Base-by-base conservation (phyloP, 2,113 vertebrate species). In the Morone chrysops region DNA sequence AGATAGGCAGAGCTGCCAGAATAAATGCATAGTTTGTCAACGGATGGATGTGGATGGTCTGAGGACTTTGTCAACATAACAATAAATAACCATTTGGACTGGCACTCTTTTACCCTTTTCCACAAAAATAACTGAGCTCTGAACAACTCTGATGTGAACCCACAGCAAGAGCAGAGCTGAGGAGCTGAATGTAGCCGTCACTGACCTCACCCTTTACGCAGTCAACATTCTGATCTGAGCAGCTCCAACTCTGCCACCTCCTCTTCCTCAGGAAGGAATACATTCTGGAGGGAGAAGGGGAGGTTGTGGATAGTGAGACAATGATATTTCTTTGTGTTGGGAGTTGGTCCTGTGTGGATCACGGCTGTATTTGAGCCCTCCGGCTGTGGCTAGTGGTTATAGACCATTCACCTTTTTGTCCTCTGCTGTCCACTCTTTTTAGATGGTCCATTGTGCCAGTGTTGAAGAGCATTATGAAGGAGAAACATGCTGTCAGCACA, bases 211-310 rank as follows among this genome's bases (percentile, higher is more conserved):
- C 53, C 63, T 68, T 68, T 69, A 38, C 18, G 14, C 36, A 57
- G n/a, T 16, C 59, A 51, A n/a, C 45, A 20, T 59, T 60, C 17
- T 38, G 45, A 78, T 78, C 75, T 60, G 43, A 40, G 25, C 17
- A 61, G 57, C 41, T 59, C 16, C 53, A 78, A 12, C 56, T 45
- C 70, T 65, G 73, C 61, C 62, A 47, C 22, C 40, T 78, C 72
- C 50, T 59, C 59, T 69, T 38, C 68, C 40, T 20, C 13, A 65
- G 40, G 47, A 48, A 48, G 31, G 61, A 78, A 78, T 36, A 69
- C 31, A 10, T 40, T 38, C 70, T 50, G 13, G 25, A 36, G 3
- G 8, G 53, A 38, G 31, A 40, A 4, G n/a, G 16, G 31, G 45
- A 63, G 22, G 41, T 12, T 22, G 22, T 6, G 40, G 36, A 51